Conservation (phyloP, 2,113 vertebrate species). For the Hippocampus mohnikei region DNA sequence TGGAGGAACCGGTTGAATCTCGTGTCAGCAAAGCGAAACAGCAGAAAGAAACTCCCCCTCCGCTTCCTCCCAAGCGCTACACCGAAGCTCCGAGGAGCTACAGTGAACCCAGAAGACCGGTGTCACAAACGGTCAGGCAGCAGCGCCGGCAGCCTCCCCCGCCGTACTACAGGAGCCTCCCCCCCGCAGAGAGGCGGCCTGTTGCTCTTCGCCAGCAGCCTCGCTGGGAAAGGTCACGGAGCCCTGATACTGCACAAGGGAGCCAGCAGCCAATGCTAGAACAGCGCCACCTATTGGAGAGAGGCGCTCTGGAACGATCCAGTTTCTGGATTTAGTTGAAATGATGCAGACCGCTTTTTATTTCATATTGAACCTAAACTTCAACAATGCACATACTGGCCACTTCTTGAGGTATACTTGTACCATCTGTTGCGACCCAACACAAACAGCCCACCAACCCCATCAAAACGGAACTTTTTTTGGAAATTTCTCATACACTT, state of each 20-base stretch:
- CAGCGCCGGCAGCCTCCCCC: constrained; percentile 13
- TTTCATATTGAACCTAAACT: background rate
- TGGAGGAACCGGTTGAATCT: constrained; percentile 22
- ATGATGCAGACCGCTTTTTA: background rate
- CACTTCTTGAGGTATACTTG: background rate
- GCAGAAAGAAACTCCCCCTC: background rate
- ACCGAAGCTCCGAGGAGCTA: background rate
- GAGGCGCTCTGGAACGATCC: constrained; percentile 53
- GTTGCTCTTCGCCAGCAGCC: constrained; percentile 32
- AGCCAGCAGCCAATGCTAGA: constrained; percentile 33
- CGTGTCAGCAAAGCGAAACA: background rate
- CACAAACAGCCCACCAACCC: too few species aligned
- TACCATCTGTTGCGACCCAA: background rate
- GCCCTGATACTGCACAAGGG: constrained; percentile 1
- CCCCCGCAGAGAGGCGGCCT: constrained; percentile 33
- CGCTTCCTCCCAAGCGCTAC: background rate
- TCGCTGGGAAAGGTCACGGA: constrained; percentile 16
- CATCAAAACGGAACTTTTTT: too few species aligned
- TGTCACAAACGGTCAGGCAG: constrained; percentile 6
- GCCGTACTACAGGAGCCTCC: constrained; percentile 31
- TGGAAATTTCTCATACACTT: background rate
- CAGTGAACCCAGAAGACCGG: background rate
- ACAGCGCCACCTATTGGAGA: constrained; percentile 48
- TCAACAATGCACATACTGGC: background rate
- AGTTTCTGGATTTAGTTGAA: constrained; percentile 70